A percentile compares a stretch with the other conserved stretches of the same genome.
phyloP scores from a whole-genome alignment of 2,113 vertebrate genomes.

The Nesogale talazaci region DNA sequence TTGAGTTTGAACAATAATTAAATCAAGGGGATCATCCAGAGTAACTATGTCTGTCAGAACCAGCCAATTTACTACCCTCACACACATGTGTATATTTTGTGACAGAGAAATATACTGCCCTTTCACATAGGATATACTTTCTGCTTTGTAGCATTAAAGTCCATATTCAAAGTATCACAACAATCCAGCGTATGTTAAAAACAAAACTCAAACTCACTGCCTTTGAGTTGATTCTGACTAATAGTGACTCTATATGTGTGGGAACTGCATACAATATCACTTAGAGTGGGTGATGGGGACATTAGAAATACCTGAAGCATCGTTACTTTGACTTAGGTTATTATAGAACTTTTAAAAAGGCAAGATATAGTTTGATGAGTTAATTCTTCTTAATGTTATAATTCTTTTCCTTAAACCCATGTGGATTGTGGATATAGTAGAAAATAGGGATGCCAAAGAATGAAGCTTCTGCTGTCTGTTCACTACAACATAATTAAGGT shows the following conservation, averaged over 20 bases:
- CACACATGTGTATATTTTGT: neutral
- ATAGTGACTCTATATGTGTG: no score
- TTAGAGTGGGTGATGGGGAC: neutral
- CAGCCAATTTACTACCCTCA: no score
- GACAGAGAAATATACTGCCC: neutral
- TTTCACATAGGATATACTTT: neutral
- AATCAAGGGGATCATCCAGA: neutral
- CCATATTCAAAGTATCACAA: neutral
- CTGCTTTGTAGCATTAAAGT: neutral
- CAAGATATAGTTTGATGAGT: neutral
- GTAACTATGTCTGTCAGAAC: neutral
- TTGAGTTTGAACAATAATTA: neutral
- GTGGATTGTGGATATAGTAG: no score
- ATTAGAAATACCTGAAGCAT: neutral
- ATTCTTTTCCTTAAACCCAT: no score
- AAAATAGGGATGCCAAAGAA: no score
- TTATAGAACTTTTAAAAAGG: neutral
- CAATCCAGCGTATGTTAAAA: neutral
- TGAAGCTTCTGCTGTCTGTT: no score
- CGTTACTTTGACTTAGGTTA: neutral
- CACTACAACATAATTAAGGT: no score
- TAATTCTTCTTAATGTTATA: neutral
- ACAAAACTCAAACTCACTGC: no score
- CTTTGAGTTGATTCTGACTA: no score
- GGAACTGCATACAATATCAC: neutral